Base-by-base conservation (phyloP, 2,888 invertebrate species). In the Andrena minutula region DNA sequence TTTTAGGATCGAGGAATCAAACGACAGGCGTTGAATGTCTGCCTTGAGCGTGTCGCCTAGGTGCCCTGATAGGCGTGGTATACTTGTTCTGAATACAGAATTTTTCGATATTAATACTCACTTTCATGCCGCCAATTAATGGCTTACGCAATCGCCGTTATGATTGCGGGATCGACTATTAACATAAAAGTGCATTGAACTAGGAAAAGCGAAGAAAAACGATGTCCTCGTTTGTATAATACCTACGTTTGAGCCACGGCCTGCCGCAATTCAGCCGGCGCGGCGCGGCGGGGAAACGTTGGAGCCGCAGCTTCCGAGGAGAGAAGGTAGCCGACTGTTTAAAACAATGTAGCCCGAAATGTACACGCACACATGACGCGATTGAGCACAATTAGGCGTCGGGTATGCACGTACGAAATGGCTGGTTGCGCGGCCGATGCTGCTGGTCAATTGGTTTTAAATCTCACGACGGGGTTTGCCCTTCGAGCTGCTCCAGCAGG, bases 391-490 rank as follows among this genome's bases (percentile, higher is more conserved):
- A 78, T 73, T 73, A 64, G 66, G 49, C 56, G 28, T 10, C 66
- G 66, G 26, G 58, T 10, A 56, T 64, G 64, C 73, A 63, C 65
- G 79, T 66, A 71, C 51, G 49, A 56, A 66, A 75, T 70, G 73
- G 64, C 81, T 65, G 79, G 65, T 75, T 74, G 74, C 41, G 23
- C 23, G 47, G 51, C 56, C 65, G 66, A 82, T 79, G 75, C 71
- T 75, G 47, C 79, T 68, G 53, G 75, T 72, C 82, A 83, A 83
- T 83, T 83, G 83, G 60, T 83, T 83, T 82, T 69, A 79, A 83
- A 83, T 83, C 83, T 79, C 83, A 82, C 83, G 83, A 83, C 75
- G 78, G 23, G 79, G 66, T 73, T 84, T 65, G 80, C 69, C 85
- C 69, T 76, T 82, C 82, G 77, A 71, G 81, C 74, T 72, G 51